Evolutionary conservation across 2,797 vertebrate genomes (phyloP).

Genomic region (Rhinichthys osculus): DNA sequence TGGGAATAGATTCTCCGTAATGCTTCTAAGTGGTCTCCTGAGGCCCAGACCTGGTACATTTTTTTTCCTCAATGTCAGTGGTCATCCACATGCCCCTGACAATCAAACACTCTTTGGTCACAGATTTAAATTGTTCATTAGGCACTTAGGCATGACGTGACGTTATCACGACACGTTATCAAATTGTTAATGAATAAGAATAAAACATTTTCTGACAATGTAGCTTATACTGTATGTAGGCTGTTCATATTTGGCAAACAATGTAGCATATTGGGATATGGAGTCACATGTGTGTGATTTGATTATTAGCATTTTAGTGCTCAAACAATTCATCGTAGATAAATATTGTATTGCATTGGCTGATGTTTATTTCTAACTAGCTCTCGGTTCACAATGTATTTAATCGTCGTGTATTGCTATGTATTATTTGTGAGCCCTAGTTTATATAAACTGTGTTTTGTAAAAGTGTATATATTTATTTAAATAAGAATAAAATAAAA

Average conservation of each 20-base stretch:
- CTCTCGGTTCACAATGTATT: not conserved
- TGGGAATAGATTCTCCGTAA: conserved; percentile 43
- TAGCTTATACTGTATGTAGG: not conserved
- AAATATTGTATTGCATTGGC: not conserved
- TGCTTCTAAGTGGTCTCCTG: conserved; percentile 45
- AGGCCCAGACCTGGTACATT: conserved; percentile 1
- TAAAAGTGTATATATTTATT: not conserved
- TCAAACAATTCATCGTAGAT: not conserved
- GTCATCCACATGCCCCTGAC: conserved; percentile 25
- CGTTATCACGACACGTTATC: not conserved
- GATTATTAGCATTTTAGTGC: not conserved
- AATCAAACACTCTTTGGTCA: conserved; percentile 20
- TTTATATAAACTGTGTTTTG: not conserved
- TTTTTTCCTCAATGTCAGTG: conserved; percentile 30
- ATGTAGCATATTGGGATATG: not conserved
- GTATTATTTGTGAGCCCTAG: not conserved
- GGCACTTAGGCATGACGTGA: not conserved
- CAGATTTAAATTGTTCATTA: not conserved
- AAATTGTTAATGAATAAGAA: not conserved
- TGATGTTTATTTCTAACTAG: not conserved
- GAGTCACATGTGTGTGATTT: no score
- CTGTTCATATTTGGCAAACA: not conserved
- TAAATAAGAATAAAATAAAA: not conserved
- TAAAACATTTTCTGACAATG: not conserved
- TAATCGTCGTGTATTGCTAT: not conserved